Base-by-base conservation (phyloP, 2,113 vertebrate species). In the Cacatua alba region DNA sequence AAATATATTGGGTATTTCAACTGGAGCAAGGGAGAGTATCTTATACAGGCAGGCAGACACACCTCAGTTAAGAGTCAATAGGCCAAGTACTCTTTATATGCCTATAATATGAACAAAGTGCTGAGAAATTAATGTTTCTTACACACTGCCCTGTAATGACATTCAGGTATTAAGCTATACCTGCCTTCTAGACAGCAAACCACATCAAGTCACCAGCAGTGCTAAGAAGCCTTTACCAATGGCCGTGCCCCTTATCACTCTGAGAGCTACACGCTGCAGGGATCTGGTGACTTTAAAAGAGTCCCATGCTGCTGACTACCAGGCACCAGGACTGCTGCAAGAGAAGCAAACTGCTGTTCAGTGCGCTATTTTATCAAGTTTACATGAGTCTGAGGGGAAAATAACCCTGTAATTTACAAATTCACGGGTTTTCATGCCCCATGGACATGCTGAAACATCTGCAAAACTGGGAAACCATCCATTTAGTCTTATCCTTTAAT, bases 91-190 rank as follows among this genome's bases (percentile, higher is more conserved):
- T 63, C 86, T 83, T 62, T 26, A 70, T 16, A 72, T 52, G 39
- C 37, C 55, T 51, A 17, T 49, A 28, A 52, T 35, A 86, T 3
- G 17, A 94, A 83, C 18, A 57, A 88, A 72, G 13, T n/a, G 46
- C 55, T 65, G 60, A 86, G 25, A 77, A 69, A 81, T 92, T 90
- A 78, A 28, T 86, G 63, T 52, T 97, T 96, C 57, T 95, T 94
- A 90, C 81, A 85, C 23, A 74, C 21, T 55, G 33, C 21, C 72
- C 39, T 70, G 64, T 48, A 53, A 43, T 10, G 49, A 65, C 71
- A 72, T 85, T 92, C 49, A 86, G 71, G 52, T 49, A 86, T 92
- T 71, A 65, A 90, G 74, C 57, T 96, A 25, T 80, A 88, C 64
- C 72, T 95, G 74, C 74, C 94, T 96, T 97, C 46, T 81, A 75